Evolutionary conservation across 2,797 vertebrate genomes (phyloP).

Genomic region (Trematomus bernacchii): DNA sequence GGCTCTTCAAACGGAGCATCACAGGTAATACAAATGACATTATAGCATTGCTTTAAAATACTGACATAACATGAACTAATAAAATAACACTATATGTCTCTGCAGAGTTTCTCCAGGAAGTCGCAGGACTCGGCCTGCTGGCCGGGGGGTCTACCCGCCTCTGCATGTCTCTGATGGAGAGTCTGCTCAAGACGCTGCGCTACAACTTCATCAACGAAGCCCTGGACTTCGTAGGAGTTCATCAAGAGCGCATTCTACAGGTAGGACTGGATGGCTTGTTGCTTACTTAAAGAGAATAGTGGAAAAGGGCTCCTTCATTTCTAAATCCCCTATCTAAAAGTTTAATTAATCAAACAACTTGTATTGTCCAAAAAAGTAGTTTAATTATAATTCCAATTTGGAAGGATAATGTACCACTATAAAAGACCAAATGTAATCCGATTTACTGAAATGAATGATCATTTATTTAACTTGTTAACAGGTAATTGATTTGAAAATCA

Average conservation of each 20-base stretch:
- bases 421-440: no score
- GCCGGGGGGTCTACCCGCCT: constrained; percentile 96
- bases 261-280: constrained; percentile 65
- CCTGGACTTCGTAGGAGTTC: constrained; percentile 96
- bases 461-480: no score
- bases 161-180: constrained; percentile 96
- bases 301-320: no score
- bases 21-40: constrained; percentile 83
- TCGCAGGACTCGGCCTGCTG: constrained; percentile 94
- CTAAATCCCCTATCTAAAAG: no score
- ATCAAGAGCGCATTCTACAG: constrained; percentile 98
- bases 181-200: constrained; percentile 95
- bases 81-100: not conserved
- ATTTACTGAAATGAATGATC: no score
- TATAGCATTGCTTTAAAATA: not conserved
- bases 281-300: no score
- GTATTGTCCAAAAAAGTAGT: no score
- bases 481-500: no score
- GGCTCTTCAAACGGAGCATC: constrained; percentile 88
- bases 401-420: no score
- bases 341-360: no score
- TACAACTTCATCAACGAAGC: constrained; percentile 97
- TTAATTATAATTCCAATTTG: no score
- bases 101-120: constrained; percentile 89
- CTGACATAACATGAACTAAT: not conserved